Evolutionary conservation across 2,888 invertebrate genomes (phyloP).

Genomic region (Tricholauxania praeusta): DNA sequence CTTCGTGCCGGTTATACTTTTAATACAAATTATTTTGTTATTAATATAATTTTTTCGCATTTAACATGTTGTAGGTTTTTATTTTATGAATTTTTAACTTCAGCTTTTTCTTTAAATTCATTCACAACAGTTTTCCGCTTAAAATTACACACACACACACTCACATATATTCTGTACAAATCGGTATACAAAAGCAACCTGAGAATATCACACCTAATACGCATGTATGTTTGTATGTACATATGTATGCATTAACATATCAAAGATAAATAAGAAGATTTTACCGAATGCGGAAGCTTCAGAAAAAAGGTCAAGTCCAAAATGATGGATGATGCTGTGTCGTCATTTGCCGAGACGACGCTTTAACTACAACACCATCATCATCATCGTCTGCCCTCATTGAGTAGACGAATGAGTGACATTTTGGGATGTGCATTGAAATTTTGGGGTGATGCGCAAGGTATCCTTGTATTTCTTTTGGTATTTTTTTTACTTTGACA

Average conservation of each 20-base stretch:
- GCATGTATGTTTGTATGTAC: slow-evolving; percentile 6
- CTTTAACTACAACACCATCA: slow-evolving; percentile 18
- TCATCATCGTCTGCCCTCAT: slow-evolving; percentile 24
- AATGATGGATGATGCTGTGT: slow-evolving; percentile 67
- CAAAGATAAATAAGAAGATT: slow-evolving; percentile 5
- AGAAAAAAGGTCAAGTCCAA: slow-evolving; percentile 68
- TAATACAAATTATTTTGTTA: too few species aligned
- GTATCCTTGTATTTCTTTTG: not conserved
- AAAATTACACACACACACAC: not conserved
- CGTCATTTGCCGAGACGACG: slow-evolving; percentile 53
- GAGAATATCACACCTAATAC: too few species aligned
- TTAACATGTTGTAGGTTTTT: not conserved
- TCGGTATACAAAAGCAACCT: not conserved
- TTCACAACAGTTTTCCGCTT: not conserved
- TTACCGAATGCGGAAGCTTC: slow-evolving; percentile 51
- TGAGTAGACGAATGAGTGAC: slow-evolving; percentile 53
- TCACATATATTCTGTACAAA: slow-evolving; percentile 20
- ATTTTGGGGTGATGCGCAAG: slow-evolving; percentile 29
- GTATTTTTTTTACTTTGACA: not conserved
- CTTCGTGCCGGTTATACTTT: too few species aligned
- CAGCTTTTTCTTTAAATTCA: slow-evolving; percentile 8
- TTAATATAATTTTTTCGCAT: too few species aligned
- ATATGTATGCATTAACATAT: not conserved
- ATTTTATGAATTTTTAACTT: slow-evolving; percentile 10
- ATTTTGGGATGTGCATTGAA: slow-evolving; percentile 45